Base-by-base conservation (phyloP, 2,113 vertebrate genomes). In the Phrynosoma platyrhinos region DNA sequence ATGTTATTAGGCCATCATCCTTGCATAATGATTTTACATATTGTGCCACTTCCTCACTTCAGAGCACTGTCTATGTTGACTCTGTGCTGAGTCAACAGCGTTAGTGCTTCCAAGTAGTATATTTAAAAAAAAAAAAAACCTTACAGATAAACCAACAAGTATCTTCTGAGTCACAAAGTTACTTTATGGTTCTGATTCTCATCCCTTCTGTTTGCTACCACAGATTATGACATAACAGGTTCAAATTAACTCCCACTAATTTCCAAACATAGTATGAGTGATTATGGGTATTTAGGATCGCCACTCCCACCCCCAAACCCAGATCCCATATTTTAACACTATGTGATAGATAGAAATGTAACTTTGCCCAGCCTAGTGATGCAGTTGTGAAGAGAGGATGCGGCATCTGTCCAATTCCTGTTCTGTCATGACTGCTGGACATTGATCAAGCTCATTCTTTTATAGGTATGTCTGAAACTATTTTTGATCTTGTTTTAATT, bases 101-200 rank as follows among this genome's bases (percentile, higher is more conserved):
- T 66, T 83, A 83, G 0, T 10, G 23, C 21, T 68, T 52, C 55
- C 86, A 90, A 93, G 88, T 79, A 75, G 16, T 75, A 40, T 75
- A 40, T 27, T 77, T 76, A 93, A 92, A 94, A 93, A 93, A 93
- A 89, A 86, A 79, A 78, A 58, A 58, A 58, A 5, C 58, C 58
- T 62, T 62, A 16, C 58, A 82, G 90, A 91, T 93, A 90, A 92
- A 93, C 18, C 42, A 13, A 32, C 47, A 21, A 0, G 84, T 83
- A 79, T 83, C 87, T 79, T 30, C 64, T 95, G 94, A 94, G 90
- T 95, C 95, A 94, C 3, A 9, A 40, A 0, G 0, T 84, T 89
- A 81, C 83, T 40, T 52, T 76, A 69, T 79, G 87, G 82, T 87
- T 1, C 1, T 81, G 86, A 80, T 85, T 10, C 62, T 30, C n/a